phyloP scores from a whole-genome alignment of 2,797 vertebrate species.

The Phylloscopus collybita region DNA sequence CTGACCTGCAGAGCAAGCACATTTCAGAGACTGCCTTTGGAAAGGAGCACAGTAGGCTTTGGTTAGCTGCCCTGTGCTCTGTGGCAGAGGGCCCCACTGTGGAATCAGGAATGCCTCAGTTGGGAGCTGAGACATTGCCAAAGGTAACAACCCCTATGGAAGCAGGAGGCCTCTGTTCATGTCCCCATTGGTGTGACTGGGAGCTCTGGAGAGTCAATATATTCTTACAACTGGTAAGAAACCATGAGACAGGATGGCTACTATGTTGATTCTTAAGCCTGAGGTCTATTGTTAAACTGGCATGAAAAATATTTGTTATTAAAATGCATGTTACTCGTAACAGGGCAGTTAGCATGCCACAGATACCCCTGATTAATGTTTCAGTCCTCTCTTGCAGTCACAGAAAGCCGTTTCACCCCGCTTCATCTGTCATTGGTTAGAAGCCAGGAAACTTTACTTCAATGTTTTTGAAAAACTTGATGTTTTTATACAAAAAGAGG shows the following conservation, averaged over 20 bases:
- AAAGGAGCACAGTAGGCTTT: not conserved
- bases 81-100: fast-evolving
- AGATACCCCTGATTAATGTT: not conserved
- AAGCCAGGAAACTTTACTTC: not conserved
- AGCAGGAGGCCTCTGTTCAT: not conserved
- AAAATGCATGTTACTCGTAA: not conserved
- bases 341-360: not conserved
- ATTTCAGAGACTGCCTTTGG: not conserved
- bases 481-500: not conserved
- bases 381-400: not conserved
- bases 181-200: fast-evolving
- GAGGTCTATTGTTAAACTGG: not conserved
- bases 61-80: fast-evolving
- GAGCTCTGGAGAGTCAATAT: not conserved
- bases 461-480: not conserved
- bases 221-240: not conserved
- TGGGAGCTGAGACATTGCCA: not conserved
- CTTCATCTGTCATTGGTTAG: not conserved
- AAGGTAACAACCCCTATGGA: fast-evolving
- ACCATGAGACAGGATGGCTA: not conserved
- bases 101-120: not conserved
- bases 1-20: not conserved
- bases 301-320: not conserved
- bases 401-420: not conserved
- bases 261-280: not conserved